Base-by-base conservation (phyloP, 2,888 invertebrate species). In the Hypomecis atomaria region DNA sequence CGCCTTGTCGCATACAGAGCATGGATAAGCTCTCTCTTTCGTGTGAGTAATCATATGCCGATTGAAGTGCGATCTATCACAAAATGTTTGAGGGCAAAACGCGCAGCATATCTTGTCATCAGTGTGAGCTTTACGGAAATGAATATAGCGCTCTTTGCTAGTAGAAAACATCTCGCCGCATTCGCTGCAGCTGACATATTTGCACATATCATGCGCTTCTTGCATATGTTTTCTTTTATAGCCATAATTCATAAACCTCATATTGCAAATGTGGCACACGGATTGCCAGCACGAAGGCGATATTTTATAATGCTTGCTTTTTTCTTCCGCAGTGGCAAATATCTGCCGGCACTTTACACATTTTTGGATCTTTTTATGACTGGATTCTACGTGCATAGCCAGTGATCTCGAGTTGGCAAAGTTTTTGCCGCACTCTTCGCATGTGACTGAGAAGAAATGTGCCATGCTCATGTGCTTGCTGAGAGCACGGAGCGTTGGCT, bases 401-500 rank as follows among this genome's bases (percentile, higher is more conserved):
- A 74, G 38, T 6, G 48, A 47, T n/a, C 65, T 53, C 9, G 36
- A n/a, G 10, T 59, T 69, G 0, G 62, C 45, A 36, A 67, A 73
- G 6, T 50, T 59, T 49, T 69, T 72, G 7, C 68, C 71, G 38
- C 73, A 79, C 10, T 49, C 47, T 23, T 78, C 72, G 54, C 79
- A 79, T 1, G 71, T 68, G 42, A 67, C 71, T 5, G 71, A 72
- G 5, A 67, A 56, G 49, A 72, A 81, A 56, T 79, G 79, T 0
- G 67, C 62, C 56, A 71, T 70, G 3, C 72, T 71, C 67, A 67
- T 66, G 57, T 81, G 81, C 38, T 73, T 71, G 42, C 74, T 72
- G 6, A 79, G 54, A 5, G 69, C 67, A 1, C 71, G 70, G 10
- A 79, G 40, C 0, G 65, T 68, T 1, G 69, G 59, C 33, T 45